Conservation (phyloP, 1,140 invertebrate species). For the Heliconius himera region DNA sequence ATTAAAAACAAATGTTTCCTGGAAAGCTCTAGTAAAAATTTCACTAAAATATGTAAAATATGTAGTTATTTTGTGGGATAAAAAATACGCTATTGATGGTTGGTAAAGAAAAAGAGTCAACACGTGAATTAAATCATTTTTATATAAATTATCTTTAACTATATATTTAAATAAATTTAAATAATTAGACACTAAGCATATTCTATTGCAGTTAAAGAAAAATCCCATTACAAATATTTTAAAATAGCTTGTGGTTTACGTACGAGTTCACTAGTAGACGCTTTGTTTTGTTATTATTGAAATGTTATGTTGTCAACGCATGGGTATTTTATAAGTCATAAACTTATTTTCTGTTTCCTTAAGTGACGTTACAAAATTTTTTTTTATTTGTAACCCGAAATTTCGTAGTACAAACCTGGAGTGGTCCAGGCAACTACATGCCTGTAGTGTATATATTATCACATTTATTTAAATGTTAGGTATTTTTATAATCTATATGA, state of each 20-base stretch:
- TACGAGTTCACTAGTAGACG: background rate
- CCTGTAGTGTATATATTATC: too few relatives aligned
- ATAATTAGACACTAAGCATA: background rate
- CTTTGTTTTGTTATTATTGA: slow-evolving; percentile 3
- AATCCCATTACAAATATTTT: background rate
- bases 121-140: too few relatives aligned
- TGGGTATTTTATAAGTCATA: background rate
- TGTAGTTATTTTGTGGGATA: background rate
- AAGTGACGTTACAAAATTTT: background rate
- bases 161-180: background rate
- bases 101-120: too few relatives aligned
- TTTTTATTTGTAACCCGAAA: too few relatives aligned
- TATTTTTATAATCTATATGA: too few relatives aligned
- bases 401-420: too few relatives aligned
- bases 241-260: background rate
- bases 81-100: background rate
- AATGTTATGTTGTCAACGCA: background rate
- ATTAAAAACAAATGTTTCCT: background rate
- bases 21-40: background rate
- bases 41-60: background rate
- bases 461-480: too few relatives aligned
- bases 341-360: background rate
- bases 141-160: background rate
- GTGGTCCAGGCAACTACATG: too few relatives aligned
- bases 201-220: background rate